Evolutionary conservation across 2,113 vertebrate species (phyloP), one percentile per base, ranked within the genome.

Genomic region (Porphyrio hochstetteri): DNA sequence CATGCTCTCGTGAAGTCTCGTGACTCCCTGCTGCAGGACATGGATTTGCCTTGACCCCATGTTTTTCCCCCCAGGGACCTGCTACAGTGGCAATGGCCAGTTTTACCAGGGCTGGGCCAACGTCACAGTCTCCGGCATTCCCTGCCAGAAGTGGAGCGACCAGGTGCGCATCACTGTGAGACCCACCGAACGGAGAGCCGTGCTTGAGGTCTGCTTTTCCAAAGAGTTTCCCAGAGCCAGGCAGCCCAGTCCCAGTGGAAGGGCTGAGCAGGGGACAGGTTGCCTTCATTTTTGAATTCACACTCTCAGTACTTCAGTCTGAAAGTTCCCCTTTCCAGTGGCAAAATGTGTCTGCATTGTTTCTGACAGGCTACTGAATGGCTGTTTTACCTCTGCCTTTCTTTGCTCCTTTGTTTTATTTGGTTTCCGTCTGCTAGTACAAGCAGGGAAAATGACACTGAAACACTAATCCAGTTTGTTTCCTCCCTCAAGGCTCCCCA

Each of bases 61-160:
- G 7, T 7, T 19, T 40, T n/a, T 33, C 10, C 60, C 44, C 29
- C 79, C 94, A 99, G 99, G 94, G 33, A 97, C 95, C 10, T 99
- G 99, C 88, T 99, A 98, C 95, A 98, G 94, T 2, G 98, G 98
- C 57, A 98, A 97, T 90, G 99, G 99, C 7, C 98, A 98, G 40
- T 98, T 98, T 96, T 99, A 99, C 89, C 98, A 98, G 95, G 99
- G 99, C 33, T 92, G 33, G 7, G 40, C 95, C 57, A 99, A 99
- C 3, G 23, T 97, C 68, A 99, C 99, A 0, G 93, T 87, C 69
- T 99, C 99, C 2, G 98, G 98, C 40, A 97, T 97, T 75, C 98
- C 97, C 6, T 99, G 99, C 95, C 99, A 99, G 95, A 98, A 97
- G 40, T 99, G 99, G 99, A 98, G 95, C 13, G 97, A 98, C 40